Percentiles rank a stretch among this genome's conserved stretches.
Evolutionary conservation across 2,888 invertebrate genomes (phyloP).

Genomic region (Agonum fuliginosum): DNA sequence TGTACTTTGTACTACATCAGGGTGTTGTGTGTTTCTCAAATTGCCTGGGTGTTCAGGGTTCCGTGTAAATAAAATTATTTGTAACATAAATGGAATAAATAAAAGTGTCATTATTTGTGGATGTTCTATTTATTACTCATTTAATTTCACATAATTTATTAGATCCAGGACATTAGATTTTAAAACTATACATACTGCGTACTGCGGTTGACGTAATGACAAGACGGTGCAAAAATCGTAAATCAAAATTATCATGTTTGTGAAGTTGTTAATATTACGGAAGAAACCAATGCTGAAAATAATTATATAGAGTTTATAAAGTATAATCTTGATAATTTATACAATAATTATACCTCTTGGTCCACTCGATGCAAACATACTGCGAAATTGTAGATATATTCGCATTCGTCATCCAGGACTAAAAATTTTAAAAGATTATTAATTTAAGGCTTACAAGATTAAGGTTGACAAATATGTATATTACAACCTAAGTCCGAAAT

Average conservation of each 20-base stretch:
- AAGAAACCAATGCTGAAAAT: slow-evolving; percentile 61
- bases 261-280: slow-evolving; percentile 36
- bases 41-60: slow-evolving; percentile 35
- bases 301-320: slow-evolving; percentile 42
- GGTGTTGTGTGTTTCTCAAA: too few relatives aligned
- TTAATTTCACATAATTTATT: slow-evolving; percentile 4
- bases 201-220: background rate
- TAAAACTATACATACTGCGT: background rate
- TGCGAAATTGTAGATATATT: slow-evolving; percentile 68
- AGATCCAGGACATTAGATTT: background rate
- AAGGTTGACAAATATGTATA: too few relatives aligned
- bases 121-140: background rate
- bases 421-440: slow-evolving; percentile 58
- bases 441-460: background rate
- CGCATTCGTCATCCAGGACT: slow-evolving; percentile 67
- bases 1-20: too few relatives aligned
- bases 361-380: slow-evolving; percentile 66
- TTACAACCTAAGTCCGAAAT: too few relatives aligned
- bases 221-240: background rate
- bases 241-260: background rate
- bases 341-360: slow-evolving; percentile 65
- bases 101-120: slow-evolving; percentile 6
- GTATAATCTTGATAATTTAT: background rate
- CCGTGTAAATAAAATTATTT: slow-evolving; percentile 29
- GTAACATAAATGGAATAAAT: slow-evolving; percentile 3